Base-by-base conservation (phyloP, 2,797 vertebrate genomes). In the Paedocypris micromegethes region DNA sequence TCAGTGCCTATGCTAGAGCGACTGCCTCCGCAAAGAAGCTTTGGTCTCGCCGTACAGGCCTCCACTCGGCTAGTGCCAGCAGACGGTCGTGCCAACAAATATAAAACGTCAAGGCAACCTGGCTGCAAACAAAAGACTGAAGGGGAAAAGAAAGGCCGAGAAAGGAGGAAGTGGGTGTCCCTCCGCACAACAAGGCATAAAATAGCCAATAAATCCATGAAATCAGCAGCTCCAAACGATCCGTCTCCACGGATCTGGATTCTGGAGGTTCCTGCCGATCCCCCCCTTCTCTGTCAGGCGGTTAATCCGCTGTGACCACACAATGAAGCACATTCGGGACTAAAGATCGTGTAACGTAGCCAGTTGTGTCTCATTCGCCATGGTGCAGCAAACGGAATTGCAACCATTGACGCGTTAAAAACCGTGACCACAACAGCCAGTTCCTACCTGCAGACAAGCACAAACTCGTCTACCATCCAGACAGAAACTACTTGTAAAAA, bases 321-420 rank as follows among this genome's bases (percentile, higher is more conserved):
- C 70, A 83, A 87, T 83, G 70, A 80, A 81, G 82, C 51, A 58
- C 64, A 37, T 83, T 79, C 70, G 44, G 44, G 40, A 49, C 44
- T 57, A 50, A 59, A 66, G 68, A 58, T 8, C 0, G 64, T 58
- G 64, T 59, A 57, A 45, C 57, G 75, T 60, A 54, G 64, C 77
- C 73, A 76, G 57, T 45, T 38, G 52, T 40, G 49, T 73, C 49
- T 73, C 57, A 77, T 79, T 84, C 68, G 75, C 72, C 54, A 37
- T 2, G 3, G 51, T 38, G 70, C 74, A 79, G 79, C 83, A 83
- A 84, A 79, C 77, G 66, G 76, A 80, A 86, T 64, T 81, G 78
- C 6, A 37, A 75, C 23, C 47, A 75, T 53, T 2, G 8, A 72
- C 78, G 79, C 57, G 77, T n/a, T 39, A 48, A 65, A 8, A 68